Base-by-base conservation (phyloP, 2,888 invertebrate genomes). In the Patella pellucida region DNA sequence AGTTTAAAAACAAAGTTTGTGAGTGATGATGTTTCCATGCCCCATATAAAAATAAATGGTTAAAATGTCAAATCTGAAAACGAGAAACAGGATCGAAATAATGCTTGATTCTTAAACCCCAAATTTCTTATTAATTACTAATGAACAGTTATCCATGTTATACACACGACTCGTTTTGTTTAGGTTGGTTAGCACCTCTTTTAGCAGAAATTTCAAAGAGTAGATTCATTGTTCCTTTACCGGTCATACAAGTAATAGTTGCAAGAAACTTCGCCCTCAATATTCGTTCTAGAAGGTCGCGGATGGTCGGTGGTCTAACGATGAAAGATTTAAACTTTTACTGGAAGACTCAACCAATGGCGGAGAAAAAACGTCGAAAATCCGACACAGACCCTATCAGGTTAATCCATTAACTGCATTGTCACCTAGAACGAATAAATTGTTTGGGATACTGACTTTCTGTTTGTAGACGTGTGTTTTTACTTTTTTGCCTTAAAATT, bases 381-480 rank as follows among this genome's bases (percentile, higher is more conserved):
- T 69, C 41, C 50, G 56, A 52, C 1, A 75, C 75, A 23, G 76
- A 76, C 52, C 73, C 76, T 11, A 75, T 79, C 62, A 79, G 79
- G 79, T 79, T 50, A 19, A 41, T 27, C 4, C 14, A 2, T 23
- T 12, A 62, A 9, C 19, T 62, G n/a, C 19, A 15, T 19, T 62
- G 11, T 9, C 62, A 23, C 12, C 62, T 62, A 19, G 19, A 62
- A 12, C 15, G 19, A 23, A 23, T 23, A 23, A 15, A 14, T 23
- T 23, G 12, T 62, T 14, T 23, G 14, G 23, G n/a, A 62, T 62
- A 12, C 2, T 16, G 23, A 9, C 14, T 62, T 14, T 23, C 23
- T 62, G 19, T 62, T 14, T 23, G 11, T 23, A 23, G 19, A n/a
- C 11, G 12, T 19, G 19, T 62, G 62, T 19, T 1, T 62, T 2